phyloP scores from a whole-genome alignment of 1,140 invertebrate species.

The Ceratina japonica region DNA sequence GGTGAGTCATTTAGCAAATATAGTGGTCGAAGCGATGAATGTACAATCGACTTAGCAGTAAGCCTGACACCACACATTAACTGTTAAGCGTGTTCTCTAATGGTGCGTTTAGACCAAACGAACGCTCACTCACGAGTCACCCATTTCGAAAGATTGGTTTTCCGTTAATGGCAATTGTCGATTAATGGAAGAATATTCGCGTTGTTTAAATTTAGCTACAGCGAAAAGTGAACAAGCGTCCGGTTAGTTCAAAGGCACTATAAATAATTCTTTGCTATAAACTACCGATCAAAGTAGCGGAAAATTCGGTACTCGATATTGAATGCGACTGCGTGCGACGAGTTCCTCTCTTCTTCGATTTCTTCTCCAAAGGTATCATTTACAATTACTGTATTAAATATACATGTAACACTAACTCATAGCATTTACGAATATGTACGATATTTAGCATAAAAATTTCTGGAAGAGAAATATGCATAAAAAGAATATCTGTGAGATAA shows the following conservation, averaged over 20 bases:
- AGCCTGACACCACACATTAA: neutral
- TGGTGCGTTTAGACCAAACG: neutral
- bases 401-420: too few relatives aligned
- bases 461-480: too few relatives aligned
- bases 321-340: slow-evolving; percentile 3
- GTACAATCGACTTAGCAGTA: slow-evolving; percentile 37
- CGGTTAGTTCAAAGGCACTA: slow-evolving; percentile 4
- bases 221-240: neutral
- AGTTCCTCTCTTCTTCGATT: neutral
- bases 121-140: neutral
- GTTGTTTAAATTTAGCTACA: neutral
- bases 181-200: neutral
- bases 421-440: too few relatives aligned
- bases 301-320: slow-evolving; percentile 4
- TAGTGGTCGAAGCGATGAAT: neutral
- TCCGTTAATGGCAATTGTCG: too few relatives aligned
- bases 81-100: too few relatives aligned
- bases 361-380: too few relatives aligned
- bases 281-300: slow-evolving; percentile 13
- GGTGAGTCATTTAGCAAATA: slow-evolving; percentile 10
- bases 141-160: neutral
- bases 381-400: too few relatives aligned
- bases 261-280: slow-evolving; percentile 38
- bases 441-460: too few relatives aligned
- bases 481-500: too few relatives aligned